Evolutionary conservation across 2,888 invertebrate genomes (phyloP).

Genomic region (Cremastinae sp.): DNA sequence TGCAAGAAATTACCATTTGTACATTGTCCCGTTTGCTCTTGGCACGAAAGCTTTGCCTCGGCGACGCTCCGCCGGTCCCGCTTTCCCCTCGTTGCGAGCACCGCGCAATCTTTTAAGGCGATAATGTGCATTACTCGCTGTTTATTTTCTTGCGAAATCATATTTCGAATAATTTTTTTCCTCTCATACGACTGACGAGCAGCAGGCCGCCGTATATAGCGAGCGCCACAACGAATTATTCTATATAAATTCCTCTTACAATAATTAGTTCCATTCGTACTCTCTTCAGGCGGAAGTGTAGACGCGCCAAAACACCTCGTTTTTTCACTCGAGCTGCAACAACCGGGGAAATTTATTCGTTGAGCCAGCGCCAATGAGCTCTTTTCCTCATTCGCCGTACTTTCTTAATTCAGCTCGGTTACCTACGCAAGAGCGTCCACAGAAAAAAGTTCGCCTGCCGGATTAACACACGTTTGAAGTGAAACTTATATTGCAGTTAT

Average conservation of each 20-base stretch:
- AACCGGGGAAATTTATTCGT: constrained; percentile 57
- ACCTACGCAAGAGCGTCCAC: neutral
- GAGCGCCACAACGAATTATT: neutral
- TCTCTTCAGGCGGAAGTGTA: constrained; percentile 45
- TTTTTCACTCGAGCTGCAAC: constrained; percentile 28
- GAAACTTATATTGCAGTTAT: too few relatives aligned
- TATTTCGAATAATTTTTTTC: neutral
- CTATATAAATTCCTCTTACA: constrained; percentile 24
- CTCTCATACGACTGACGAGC: neutral
- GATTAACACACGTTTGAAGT: too few relatives aligned
- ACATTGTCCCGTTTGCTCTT: constrained; percentile 9
- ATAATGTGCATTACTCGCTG: constrained; percentile 12
- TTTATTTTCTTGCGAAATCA: constrained; percentile 3
- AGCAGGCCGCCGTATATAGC: neutral
- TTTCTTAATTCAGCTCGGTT: constrained; percentile 37
- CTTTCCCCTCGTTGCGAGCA: too few relatives aligned
- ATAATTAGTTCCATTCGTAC: constrained; percentile 45
- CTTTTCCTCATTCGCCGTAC: constrained; percentile 12
- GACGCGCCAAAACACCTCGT: constrained; percentile 38
- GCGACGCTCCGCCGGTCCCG: too few relatives aligned
- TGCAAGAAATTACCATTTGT: constrained; percentile 17
- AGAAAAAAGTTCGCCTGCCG: too few relatives aligned
- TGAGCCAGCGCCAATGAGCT: constrained; percentile 58
- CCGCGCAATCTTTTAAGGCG: constrained; percentile 10
- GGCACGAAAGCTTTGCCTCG: constrained; percentile 5